Evolutionary conservation across 1,140 invertebrate genomes (phyloP).

Genomic region (Bactericera cockerelli): DNA sequence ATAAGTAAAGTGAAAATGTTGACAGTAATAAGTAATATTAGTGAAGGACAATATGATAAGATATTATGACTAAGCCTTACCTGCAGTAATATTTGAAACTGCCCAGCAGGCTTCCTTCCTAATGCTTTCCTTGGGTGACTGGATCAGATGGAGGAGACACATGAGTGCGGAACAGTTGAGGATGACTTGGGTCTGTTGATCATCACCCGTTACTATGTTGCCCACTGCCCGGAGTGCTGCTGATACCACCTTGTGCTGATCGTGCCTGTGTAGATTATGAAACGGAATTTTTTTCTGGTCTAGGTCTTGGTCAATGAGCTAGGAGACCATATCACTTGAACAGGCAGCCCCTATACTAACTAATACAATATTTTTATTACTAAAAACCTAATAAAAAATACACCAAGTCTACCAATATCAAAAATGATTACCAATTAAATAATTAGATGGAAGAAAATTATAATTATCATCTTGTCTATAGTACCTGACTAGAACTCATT

Average conservation of each 20-base stretch:
- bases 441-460: no score
- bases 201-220: constrained; percentile 96
- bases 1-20: no score
- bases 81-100: constrained; percentile 94
- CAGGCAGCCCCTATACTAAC: no score
- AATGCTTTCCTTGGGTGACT: constrained; percentile 65
- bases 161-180: constrained; percentile 80
- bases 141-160: constrained; percentile 66
- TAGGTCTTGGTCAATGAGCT: constrained; percentile 11
- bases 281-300: constrained; percentile 14
- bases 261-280: constrained; percentile 56
- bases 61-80: no score
- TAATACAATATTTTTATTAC: constrained; percentile 6
- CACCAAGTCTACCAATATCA: no score
- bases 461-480: no score
- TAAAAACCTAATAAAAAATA: no score
- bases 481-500: no score
- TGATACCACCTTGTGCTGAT: constrained; percentile 80
- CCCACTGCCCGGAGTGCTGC: constrained; percentile 89
- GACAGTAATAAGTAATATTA: no score
- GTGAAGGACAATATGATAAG: no score
- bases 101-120: constrained; percentile 98
- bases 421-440: no score
- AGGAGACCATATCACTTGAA: no score
- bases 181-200: constrained; percentile 89